Conservation (phyloP, 2,797 vertebrate species). For the Tragelaphus eurycerus region DNA sequence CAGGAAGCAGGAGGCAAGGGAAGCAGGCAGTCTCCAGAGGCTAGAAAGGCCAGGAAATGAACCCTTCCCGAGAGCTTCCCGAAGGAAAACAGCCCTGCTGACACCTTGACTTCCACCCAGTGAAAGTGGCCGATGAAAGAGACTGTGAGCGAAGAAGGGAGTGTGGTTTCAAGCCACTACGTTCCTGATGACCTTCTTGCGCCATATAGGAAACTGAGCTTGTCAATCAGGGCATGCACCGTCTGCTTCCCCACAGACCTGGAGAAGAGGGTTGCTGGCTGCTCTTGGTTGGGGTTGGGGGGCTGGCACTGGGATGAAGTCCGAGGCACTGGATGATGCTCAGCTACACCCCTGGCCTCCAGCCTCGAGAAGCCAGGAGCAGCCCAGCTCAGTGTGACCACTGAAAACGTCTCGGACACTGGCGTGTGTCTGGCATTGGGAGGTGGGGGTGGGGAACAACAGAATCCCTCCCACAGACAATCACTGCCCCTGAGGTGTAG, state of each 20-base stretch:
- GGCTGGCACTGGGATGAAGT: not conserved
- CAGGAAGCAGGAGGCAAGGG: not conserved
- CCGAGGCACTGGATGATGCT: rapidly evolving
- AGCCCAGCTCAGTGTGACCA: not conserved
- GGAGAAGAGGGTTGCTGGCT: not conserved
- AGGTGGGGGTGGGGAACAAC: rapidly evolving
- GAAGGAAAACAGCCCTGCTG: not conserved
- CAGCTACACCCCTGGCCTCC: not conserved
- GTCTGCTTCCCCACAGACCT: not conserved
- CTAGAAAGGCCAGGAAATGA: not conserved
- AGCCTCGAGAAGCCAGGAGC: not conserved
- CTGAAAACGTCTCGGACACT: not conserved
- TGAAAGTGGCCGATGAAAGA: not conserved
- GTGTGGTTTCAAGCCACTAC: not conserved
- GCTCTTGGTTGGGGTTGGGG: not conserved
- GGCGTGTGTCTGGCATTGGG: rapidly evolving
- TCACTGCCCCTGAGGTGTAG: rapidly evolving
- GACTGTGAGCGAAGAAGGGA: not conserved
- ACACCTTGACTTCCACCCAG: not conserved
- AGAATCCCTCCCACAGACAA: not conserved
- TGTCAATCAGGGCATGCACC: rapidly evolving
- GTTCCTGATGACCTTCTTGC: not conserved
- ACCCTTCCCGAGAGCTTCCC: not conserved
- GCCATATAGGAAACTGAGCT: not conserved
- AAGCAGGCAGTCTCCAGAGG: not conserved